A percentile compares a stretch with the other conserved stretches of the same genome.
Evolutionary conservation across 2,888 invertebrate species (phyloP).

Genomic region (Oxycera nigricornis): DNA sequence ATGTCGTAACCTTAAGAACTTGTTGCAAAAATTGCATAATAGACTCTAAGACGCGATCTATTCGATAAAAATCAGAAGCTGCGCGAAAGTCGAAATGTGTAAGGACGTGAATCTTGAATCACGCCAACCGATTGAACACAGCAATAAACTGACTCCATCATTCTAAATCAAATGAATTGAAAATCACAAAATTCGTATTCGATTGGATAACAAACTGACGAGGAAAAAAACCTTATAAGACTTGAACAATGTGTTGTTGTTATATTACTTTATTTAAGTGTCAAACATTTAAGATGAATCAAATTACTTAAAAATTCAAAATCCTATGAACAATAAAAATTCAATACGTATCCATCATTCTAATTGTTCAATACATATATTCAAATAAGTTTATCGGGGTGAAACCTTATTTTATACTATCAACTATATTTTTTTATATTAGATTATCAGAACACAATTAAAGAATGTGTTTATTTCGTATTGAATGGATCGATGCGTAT

Average conservation of each 20-base stretch:
- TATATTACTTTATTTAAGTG: not conserved
- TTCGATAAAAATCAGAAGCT: no score
- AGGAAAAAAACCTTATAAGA: slow-evolving; percentile 8
- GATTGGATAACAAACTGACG: not conserved
- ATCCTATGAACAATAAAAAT: not conserved
- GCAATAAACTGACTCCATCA: not conserved
- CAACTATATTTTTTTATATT: no score
- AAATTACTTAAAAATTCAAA: not conserved
- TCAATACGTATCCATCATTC: not conserved
- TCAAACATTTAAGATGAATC: not conserved
- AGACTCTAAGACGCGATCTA: no score
- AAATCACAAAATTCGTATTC: not conserved
- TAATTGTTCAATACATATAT: not conserved
- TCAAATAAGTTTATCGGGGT: no score
- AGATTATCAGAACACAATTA: no score
- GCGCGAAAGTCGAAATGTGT: no score
- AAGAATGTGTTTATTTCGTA: no score
- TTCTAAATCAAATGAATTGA: not conserved
- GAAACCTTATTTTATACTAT: no score
- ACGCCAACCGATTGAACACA: not conserved
- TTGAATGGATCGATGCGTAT: no score
- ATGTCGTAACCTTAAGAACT: no score
- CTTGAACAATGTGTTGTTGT: slow-evolving; percentile 30
- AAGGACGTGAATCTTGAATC: no score
- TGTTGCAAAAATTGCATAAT: no score